These are phyloP conservation scores for Actinia tenebrosa DNA, from an alignment of 64 coral and sea anemone genomes.

Conservation along the genomic window DNA sequence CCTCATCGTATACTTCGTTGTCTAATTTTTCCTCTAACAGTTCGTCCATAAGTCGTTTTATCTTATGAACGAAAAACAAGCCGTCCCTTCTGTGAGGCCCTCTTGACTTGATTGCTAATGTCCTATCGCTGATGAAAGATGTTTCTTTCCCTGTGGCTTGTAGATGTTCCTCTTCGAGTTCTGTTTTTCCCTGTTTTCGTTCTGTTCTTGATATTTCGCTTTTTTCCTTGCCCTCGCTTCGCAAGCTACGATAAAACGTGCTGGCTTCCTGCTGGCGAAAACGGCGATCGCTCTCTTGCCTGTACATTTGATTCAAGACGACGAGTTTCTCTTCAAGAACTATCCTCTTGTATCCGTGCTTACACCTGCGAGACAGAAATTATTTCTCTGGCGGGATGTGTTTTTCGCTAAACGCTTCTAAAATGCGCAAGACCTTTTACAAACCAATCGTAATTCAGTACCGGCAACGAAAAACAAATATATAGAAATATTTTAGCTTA, in stretches of 20 bases:
- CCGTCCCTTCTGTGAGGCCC: background rate
- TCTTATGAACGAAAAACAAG: constrained; percentile 33
- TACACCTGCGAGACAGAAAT: background rate
- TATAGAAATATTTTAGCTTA: background rate
- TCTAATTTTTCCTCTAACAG: constrained; percentile 40
- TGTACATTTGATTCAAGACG: constrained; percentile 16
- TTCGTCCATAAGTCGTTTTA: constrained; percentile 49
- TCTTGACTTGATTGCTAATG: background rate
- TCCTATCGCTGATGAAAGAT: background rate
- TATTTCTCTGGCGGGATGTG: background rate
- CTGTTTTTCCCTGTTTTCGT: background rate
- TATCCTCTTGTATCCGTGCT: background rate
- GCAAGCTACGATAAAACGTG: constrained; percentile 13
- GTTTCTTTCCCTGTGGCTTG: background rate
- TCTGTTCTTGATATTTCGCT: background rate
- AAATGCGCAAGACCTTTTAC: background rate
- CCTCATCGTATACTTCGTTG: constrained; percentile 17
- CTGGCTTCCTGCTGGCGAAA: constrained; percentile 15
- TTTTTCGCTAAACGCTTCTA: background rate
- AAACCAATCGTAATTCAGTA: background rate
- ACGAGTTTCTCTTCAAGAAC: background rate
- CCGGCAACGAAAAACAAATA: background rate
- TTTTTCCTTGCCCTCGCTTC: constrained; percentile 15
- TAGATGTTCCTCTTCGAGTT: background rate
- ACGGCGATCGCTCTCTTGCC: background rate